Percentiles rank a stretch among this genome's conserved stretches.
phyloP scores from a whole-genome alignment of 2,113 vertebrate species.

The Corythaixoides concolor region DNA sequence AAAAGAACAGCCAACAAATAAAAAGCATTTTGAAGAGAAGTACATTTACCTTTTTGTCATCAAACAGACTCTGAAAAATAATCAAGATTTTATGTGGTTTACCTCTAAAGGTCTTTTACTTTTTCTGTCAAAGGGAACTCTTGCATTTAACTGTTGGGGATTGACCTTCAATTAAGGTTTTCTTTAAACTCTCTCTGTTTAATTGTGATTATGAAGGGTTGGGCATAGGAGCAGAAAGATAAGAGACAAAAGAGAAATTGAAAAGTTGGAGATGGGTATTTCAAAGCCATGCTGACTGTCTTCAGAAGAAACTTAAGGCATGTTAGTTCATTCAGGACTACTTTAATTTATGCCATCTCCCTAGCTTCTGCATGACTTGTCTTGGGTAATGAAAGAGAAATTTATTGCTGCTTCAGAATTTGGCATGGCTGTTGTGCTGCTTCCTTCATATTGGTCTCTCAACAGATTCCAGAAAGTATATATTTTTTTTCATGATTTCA shows the following conservation, averaged over 20 bases:
- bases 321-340: neutral
- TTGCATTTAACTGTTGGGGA: neutral
- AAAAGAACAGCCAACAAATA: neutral
- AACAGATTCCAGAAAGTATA: neutral
- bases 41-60: neutral
- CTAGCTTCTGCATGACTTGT: neutral
- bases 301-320: neutral
- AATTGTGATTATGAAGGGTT: neutral
- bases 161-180: constrained; percentile 31
- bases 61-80: neutral
- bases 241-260: neutral
- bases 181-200: constrained; percentile 7
- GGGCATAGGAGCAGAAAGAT: neutral
- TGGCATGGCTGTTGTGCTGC: neutral
- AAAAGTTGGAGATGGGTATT: neutral
- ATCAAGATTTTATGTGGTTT: constrained; percentile 12
- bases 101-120: neutral
- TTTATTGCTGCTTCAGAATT: neutral
- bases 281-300: neutral
- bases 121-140: neutral
- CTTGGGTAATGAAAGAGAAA: neutral
- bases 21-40: neutral
- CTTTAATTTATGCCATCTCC: neutral
- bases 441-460: neutral
- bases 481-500: neutral